Evolutionary conservation across 2,113 vertebrate species (phyloP), one percentile per base, ranked within the genome.

Genomic region (Cyrtonyx montezumae): DNA sequence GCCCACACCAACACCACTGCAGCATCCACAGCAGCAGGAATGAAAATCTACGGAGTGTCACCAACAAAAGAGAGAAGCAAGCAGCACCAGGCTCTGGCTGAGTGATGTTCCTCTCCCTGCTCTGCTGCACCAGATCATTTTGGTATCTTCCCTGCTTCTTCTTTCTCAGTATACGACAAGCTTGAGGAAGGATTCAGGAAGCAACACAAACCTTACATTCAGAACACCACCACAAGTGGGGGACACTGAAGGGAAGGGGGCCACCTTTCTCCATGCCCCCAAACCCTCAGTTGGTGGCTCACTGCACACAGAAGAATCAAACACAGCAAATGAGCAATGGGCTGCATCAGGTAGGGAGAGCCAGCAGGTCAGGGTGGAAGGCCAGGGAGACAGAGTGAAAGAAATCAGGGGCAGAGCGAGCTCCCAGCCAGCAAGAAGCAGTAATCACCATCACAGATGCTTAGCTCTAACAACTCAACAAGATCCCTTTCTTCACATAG

Each of bases 381-480:
- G 34, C 11, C 18, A 58, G 36, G 32, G 58, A 73, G 58, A 70
- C 53, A 40, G 59, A 1, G 34, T 34, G 83, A 61, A 32, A 67
- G 59, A 58, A 58, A 70, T 65, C 36, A 22, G 65, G 48, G 67
- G 69, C 92, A 34, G 80, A 58, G 88, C 68, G 79, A 4, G 69
- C 11, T 75, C 34, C 2, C 26, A 46, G 86, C 79, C 25, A 37
- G 43, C 2, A 11, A 2, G 25, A 22, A 92, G 91, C 91, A 91
- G 81, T 92, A 91, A 94, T 90, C 93, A 78, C 95, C 94, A 75
- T 92, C 84, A 45, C 89, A 94, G 94, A 92, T 94, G 91, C 89
- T 95, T 59, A 40, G 79, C 79, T n/a, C 94, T 70, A 93, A 94
- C 87, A 91, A 55, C 89, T 75, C 37, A 74, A 94, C 86, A 63